Evolutionary conservation across 2,797 vertebrate species (phyloP).

Genomic region (Sebastes diploproa): DNA sequence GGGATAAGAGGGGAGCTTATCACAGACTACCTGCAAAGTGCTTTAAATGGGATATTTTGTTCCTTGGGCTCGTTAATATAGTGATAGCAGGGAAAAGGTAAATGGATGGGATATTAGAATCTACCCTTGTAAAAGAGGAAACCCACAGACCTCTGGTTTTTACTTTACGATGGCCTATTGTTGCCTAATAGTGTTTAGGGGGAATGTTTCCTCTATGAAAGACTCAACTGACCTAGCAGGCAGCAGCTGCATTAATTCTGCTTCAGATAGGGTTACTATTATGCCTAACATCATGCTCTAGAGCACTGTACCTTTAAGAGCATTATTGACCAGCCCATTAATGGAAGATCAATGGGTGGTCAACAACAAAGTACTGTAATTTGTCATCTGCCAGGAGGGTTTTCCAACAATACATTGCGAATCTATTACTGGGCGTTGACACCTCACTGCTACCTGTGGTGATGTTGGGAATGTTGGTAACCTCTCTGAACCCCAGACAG

Average conservation of each 20-base stretch:
- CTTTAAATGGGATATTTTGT: conserved; percentile 14
- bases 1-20: conserved; percentile 17
- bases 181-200: background rate
- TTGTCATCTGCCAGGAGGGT: background rate
- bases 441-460: conserved; percentile 41
- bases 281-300: background rate
- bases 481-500: conserved; percentile 37
- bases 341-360: conserved; percentile 16
- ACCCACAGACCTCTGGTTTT: background rate
- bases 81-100: background rate
- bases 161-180: background rate
- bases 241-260: background rate
- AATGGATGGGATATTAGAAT: background rate
- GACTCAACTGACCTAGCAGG: background rate
- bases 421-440: conserved; percentile 12
- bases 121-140: background rate
- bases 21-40: conserved; percentile 5
- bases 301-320: conserved; percentile 4
- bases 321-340: conserved; percentile 19
- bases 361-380: conserved; percentile 7
- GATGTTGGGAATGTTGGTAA: conserved; percentile 39
- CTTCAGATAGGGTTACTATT: background rate
- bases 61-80: background rate
- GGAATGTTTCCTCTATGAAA: background rate
- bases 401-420: background rate